Evolutionary conservation across 2,113 vertebrate genomes (phyloP), one percentile per base, ranked within the genome.

Genomic region (Triplophysa tibetana): DNA sequence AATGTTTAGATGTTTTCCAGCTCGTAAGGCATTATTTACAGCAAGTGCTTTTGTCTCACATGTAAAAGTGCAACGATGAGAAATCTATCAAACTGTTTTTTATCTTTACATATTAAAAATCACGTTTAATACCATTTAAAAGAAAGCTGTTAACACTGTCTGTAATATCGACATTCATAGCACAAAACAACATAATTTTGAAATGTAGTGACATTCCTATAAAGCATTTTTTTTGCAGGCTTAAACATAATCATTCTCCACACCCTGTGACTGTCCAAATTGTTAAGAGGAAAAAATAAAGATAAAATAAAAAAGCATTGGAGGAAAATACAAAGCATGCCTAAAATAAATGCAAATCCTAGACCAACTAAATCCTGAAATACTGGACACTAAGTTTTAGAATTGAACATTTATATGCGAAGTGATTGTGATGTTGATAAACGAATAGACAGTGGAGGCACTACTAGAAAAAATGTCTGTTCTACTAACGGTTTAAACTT

Each of bases 1-100:
- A 81, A 72, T 77, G 70, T 78, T 86, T 70, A 65, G 17, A 78
- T 54, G 29, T 54, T 67, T 33, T 79, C 62, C 29, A 75, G 23
- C 17, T 79, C 16, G n/a, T 41, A 65, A 90, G 88, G 88, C 91
- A 83, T 68, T 85, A 89, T 88, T 54, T 88, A 89, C 87, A 91
- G 88, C 89, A 84, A 75, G 48, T 70, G 85, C 84, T n/a, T 79
- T 65, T 79, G 75, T 23, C 72, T 86, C 81, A 78, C 87, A 83
- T 87, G 87, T 73, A 84, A 80, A 75, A 82, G 78, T 56, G 12
- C 66, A 17, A 65, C 17, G 66, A 64, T 65, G 60, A 26, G 19
- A 77, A 65, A 52, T 64, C 21, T 17, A 16, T 66, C n/a, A 84
- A 23, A 79, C 4, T 50, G 67, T 65, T 61, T 19, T 65, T 67